Evolutionary conservation across 2,113 vertebrate species (phyloP), one percentile per base, ranked within the genome.

Genomic region (Falcunculus frontatus): DNA sequence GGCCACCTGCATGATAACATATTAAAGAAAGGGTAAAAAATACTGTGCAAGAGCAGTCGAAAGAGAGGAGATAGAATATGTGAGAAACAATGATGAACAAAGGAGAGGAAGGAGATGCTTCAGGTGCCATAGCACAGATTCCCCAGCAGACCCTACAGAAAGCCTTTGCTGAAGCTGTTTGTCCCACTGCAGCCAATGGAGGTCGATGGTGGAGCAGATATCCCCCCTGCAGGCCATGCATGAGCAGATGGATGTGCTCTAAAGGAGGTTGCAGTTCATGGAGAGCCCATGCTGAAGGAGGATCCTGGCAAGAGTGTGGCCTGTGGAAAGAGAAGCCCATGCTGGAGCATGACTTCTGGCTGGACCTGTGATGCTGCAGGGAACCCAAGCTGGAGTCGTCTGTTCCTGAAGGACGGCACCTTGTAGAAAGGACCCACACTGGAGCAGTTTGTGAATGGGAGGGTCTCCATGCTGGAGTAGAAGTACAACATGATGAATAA

Each of bases 91-190:
- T 8, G n/a, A 6, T 8, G 6, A 53, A 9, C 33, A 30, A 69
- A 65, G 16, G 29, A 73, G 17, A 65, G 3, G 19, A 32, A 62
- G n/a, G 12, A 83, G 11, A 4, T 46, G 1, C 3, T 59, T 21
- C 12, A 29, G 13, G 4, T 19, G 30, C 16, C 1, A 1, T 19
- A 67, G 14, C 21, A 62, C 15, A 78, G 21, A 50, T 13, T 81
- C 11, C n/a, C 13, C 10, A 42, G 11, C 29, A 85, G n/a, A 3
- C 17, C 0, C 1, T 22, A 11, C 6, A 29, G 35, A 47, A 35
- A 47, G 25, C 32, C 15, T 32, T 1, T 18, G 19, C 13, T 78
- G 33, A 29, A 59, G 13, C 1, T 30, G 2, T 0, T 11, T 65
- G 12, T 23, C 3, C 3, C 16, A 4, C 22, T 46, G 32, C 7